Evolutionary conservation across 2,113 vertebrate species (phyloP).

Genomic region (Actenoides hombroni): DNA sequence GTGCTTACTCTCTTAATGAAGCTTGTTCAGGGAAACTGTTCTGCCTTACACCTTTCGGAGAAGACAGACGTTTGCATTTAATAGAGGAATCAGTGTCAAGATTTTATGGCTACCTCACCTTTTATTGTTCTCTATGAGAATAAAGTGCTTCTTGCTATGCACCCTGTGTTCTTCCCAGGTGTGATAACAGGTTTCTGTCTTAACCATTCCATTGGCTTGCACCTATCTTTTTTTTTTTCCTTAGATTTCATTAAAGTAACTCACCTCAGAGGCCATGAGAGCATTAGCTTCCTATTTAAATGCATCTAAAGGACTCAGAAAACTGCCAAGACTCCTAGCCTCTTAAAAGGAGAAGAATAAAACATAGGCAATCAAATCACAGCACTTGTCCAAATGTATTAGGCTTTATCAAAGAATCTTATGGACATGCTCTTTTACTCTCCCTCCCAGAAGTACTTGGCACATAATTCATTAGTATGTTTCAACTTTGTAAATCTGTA

Average conservation of each 20-base stretch:
- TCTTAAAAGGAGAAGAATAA: not conserved
- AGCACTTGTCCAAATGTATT: not conserved
- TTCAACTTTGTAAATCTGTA: not conserved
- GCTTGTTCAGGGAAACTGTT: not conserved
- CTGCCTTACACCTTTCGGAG: not conserved
- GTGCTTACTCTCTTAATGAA: not conserved
- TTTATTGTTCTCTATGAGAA: not conserved
- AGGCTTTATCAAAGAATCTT: not conserved
- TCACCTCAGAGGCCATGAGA: not conserved
- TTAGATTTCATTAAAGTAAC: not conserved
- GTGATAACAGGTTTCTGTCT: not conserved
- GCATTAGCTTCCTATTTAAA: slow-evolving; percentile 15
- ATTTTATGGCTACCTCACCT: not conserved
- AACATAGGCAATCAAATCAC: not conserved
- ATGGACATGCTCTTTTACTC: not conserved
- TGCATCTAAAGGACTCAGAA: not conserved
- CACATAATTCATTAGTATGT: not conserved
- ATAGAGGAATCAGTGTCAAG: not conserved
- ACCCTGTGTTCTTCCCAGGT: not conserved
- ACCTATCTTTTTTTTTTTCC: not conserved
- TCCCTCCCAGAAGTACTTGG: not conserved
- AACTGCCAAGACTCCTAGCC: not conserved
- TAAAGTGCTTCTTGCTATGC: not conserved
- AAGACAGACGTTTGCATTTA: not conserved
- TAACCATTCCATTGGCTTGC: not conserved